phyloP scores from a whole-genome alignment of 2,113 vertebrate species.

The Pituophis catenifer region DNA sequence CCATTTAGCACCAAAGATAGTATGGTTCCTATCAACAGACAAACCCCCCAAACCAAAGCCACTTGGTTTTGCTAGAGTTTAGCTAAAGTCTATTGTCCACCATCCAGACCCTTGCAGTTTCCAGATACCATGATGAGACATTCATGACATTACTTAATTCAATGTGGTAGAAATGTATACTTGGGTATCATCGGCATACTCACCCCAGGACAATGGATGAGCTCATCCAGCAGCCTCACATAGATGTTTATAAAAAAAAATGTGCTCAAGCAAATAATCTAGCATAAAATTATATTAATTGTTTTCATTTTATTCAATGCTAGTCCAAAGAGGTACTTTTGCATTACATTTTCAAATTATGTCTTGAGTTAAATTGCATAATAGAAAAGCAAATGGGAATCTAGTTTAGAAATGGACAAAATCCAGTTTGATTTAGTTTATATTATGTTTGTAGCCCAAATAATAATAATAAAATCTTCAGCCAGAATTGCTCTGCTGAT shows the following conservation, averaged over 20 bases:
- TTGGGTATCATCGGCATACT: neutral
- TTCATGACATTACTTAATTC: neutral
- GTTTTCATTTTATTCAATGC: neutral
- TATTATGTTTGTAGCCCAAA: neutral
- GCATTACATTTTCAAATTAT: neutral
- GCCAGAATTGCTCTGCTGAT: neutral
- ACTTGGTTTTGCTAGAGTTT: neutral
- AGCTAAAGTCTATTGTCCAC: neutral
- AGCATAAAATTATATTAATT: neutral
- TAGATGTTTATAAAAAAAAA: neutral
- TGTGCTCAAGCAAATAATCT: neutral
- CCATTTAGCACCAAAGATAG: neutral
- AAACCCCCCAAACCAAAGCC: neutral
- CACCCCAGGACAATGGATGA: neutral
- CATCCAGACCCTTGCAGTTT: neutral
- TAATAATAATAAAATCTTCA: neutral
- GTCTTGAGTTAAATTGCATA: neutral
- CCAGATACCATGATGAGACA: neutral
- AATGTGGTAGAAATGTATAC: neutral
- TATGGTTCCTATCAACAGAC: neutral
- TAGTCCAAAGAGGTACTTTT: neutral
- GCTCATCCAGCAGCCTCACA: neutral
- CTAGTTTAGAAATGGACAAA: neutral
- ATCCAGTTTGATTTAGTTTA: neutral
- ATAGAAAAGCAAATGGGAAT: neutral